Base-by-base conservation (phyloP, 2,113 vertebrate genomes). In the Chauna torquata region DNA sequence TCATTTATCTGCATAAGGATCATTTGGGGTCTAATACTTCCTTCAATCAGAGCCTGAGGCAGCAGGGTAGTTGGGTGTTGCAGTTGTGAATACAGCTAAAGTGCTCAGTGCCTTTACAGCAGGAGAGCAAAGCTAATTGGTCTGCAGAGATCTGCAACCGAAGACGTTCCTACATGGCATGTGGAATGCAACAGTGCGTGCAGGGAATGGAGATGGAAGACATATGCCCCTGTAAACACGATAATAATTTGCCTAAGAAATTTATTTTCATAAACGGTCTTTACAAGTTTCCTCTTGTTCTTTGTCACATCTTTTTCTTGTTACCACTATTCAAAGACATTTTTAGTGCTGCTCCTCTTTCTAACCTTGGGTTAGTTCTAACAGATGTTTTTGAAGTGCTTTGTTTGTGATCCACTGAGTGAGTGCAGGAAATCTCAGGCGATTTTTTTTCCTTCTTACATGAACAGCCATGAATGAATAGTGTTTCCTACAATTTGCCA, bases 321-420 rank as follows among this genome's bases (percentile, higher is more conserved):
- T 94, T 93, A 95, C 44, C n/a, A 30, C 72, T 80, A 71, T 94
- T 97, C 92, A 96, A 59, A 89, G 82, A 82, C 38, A 61, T 65
- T 91, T 96, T 93, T 74, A 82, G 66, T 85, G 68, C 54, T 94
- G 58, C 23, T 94, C 24, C 42, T 86, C 84, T 88, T 81, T 93
- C 89, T 94, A 82, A 65, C 75, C 80, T 93, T 19, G 59, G 27
- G 16, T 79, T 86, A 74, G 55, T 90, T 58, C 65, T 74, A 91
- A 77, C 88, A 95, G 95, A 96, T 96, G 92, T 87, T 96, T 94
- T 81, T 86, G 68, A 95, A 96, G 80, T 93, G 95, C 82, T 54
- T 66, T 93, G 55, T 84, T 97, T 94, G 82, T 69, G 49, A 86
- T 70, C 65, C 55, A 38, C 8, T 75, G 49, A 72, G 9, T 70